phyloP scores from a whole-genome alignment of 2,888 invertebrate species.

The Listrodromus nycthemerus region DNA sequence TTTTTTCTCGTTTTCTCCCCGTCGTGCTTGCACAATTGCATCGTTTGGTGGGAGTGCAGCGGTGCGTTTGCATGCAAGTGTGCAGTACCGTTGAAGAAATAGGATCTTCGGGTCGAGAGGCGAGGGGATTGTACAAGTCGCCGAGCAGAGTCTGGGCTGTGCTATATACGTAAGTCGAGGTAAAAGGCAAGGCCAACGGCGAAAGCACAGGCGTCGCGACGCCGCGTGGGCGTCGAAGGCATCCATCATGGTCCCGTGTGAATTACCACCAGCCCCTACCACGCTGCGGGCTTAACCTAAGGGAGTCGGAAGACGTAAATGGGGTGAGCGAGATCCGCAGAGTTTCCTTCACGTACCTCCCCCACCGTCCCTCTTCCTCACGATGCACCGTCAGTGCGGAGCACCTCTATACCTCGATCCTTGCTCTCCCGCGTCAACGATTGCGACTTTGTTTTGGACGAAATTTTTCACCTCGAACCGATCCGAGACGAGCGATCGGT shows the following conservation, averaged over 20 bases:
- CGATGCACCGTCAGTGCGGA: constrained; percentile 24
- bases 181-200: constrained; percentile 62
- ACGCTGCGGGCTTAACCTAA: constrained; percentile 68
- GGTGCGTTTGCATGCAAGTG: constrained; percentile 1
- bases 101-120: not conserved
- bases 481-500: not conserved
- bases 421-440: constrained; percentile 32
- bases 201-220: constrained; percentile 80
- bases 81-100: constrained; percentile 2
- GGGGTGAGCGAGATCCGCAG: constrained; percentile 68
- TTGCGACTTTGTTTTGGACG: constrained; percentile 34
- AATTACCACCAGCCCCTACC: constrained; percentile 79
- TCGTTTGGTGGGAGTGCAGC: not conserved
- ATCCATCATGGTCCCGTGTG: constrained; percentile 82
- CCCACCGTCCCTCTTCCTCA: constrained; percentile 37
- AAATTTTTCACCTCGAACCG: constrained; percentile 22
- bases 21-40: constrained; percentile 17
- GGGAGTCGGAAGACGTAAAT: constrained; percentile 67
- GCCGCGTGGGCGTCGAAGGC: constrained; percentile 81
- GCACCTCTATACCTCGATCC: constrained; percentile 29
- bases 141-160: not conserved
- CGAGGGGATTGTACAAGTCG: constrained; percentile 14
- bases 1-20: not conserved
- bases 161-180: constrained; percentile 23
- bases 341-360: constrained; percentile 51